These are phyloP conservation scores for Leptinotarsa tumamoca DNA, from an alignment of 2,888 invertebrate genomes.

Conservation along the genomic window DNA sequence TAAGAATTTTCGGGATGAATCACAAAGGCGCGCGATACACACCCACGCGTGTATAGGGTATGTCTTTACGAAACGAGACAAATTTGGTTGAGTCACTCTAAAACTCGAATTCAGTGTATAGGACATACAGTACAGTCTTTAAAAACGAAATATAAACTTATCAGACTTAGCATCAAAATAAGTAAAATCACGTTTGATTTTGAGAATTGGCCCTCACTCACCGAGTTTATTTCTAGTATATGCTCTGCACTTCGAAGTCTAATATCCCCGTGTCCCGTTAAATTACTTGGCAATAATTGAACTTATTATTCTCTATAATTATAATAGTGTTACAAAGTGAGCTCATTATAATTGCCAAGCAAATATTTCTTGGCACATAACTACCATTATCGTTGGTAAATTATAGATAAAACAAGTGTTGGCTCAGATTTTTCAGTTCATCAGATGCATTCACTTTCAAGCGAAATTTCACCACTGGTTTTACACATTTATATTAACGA, in stretches of 20 bases:
- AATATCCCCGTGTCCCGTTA: background rate
- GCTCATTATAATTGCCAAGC: background rate
- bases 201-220: no score
- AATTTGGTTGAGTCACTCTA: background rate
- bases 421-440: background rate
- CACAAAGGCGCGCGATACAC: background rate
- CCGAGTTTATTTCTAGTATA: background rate
- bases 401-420: background rate
- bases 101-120: no score
- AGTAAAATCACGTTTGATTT: no score
- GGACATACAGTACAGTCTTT: no score
- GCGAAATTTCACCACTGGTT: no score
- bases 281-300: background rate
- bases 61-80: background rate
- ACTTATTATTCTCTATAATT: constrained; percentile 6
- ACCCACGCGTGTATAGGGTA: background rate
- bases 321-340: background rate
- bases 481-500: no score
- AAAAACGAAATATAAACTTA: no score
- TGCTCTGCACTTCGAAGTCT: background rate
- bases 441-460: no score
- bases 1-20: constrained; percentile 29
- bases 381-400: background rate
- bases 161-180: no score
- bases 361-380: constrained; percentile 10